Percentiles rank a stretch among this genome's conserved stretches.
phyloP scores from a whole-genome alignment of 1,140 invertebrate species.

The Drosophila bifasciata region DNA sequence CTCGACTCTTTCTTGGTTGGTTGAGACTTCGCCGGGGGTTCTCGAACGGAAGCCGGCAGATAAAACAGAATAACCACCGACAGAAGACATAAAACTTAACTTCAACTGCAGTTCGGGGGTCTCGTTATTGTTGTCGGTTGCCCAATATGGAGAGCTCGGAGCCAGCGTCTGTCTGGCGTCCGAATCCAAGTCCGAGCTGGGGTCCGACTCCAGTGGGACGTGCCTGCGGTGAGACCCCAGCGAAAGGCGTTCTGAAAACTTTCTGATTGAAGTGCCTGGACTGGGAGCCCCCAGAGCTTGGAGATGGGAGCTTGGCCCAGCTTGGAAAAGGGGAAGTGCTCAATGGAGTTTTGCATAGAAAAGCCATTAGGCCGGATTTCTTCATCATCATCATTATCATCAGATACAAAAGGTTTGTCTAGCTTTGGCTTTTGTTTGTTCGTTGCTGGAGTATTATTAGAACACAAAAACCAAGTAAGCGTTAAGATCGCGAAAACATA shows the following conservation, averaged over 20 bases:
- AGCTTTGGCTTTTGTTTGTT: slow-evolving; percentile 41
- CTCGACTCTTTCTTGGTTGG: background rate
- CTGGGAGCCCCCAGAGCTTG: slow-evolving; percentile 11
- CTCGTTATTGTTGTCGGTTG: slow-evolving; percentile 47
- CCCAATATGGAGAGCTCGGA: slow-evolving; percentile 64
- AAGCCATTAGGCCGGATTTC: slow-evolving; percentile 68
- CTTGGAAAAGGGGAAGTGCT: slow-evolving; percentile 44
- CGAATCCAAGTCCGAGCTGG: background rate
- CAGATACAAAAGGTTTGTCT: slow-evolving; percentile 55
- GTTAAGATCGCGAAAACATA: slow-evolving; percentile 67
- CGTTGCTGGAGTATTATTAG: slow-evolving; percentile 65
- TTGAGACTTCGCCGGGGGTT: slow-evolving; percentile 1
- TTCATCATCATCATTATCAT: slow-evolving; percentile 33
- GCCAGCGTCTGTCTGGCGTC: slow-evolving; percentile 16
- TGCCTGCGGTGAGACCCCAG: slow-evolving; percentile 19
- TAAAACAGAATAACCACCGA: slow-evolving; percentile 56
- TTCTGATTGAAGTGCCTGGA: slow-evolving; percentile 74
- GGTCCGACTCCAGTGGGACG: slow-evolving; percentile 28
- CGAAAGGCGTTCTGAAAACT: slow-evolving; percentile 61
- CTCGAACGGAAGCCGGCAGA: slow-evolving; percentile 66
- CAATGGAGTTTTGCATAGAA: slow-evolving; percentile 69
- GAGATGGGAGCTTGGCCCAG: background rate
- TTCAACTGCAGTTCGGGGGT: slow-evolving; percentile 35
- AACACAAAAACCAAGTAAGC: slow-evolving; percentile 79
- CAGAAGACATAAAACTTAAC: slow-evolving; percentile 45